Evolutionary conservation across 2,888 invertebrate species (phyloP).

Genomic region (Barypeithes pellucidus): DNA sequence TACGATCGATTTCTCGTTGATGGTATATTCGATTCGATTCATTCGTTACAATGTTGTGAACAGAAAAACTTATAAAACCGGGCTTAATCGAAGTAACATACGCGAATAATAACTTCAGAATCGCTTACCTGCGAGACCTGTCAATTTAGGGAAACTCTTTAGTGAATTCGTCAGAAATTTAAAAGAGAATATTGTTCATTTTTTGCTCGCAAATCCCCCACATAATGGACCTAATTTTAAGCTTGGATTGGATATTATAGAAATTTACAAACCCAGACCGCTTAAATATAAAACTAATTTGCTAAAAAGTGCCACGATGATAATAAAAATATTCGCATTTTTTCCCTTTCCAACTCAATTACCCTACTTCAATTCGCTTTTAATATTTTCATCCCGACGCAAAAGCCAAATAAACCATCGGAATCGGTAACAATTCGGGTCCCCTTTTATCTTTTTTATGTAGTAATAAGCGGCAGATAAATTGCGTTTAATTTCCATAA

Average conservation of each 20-base stretch:
- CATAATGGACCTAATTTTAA: too few species aligned
- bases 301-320: slow-evolving; percentile 2
- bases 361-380: slow-evolving; percentile 36
- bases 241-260: too few species aligned
- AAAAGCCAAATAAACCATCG: slow-evolving; percentile 51
- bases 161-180: too few species aligned
- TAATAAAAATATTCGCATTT: slow-evolving; percentile 20
- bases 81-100: too few species aligned
- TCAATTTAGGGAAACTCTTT: too few species aligned
- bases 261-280: too few species aligned
- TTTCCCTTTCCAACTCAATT: slow-evolving; percentile 22
- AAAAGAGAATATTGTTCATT: too few species aligned
- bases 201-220: too few species aligned
- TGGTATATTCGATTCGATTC: neutral
- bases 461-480: slow-evolving; percentile 63
- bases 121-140: too few species aligned
- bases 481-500: slow-evolving; percentile 65
- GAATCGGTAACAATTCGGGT: slow-evolving; percentile 53
- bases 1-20: slow-evolving; percentile 15
- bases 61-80: too few species aligned
- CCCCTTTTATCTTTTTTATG: slow-evolving; percentile 52
- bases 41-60: too few species aligned
- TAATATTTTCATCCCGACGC: slow-evolving; percentile 50
- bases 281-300: slow-evolving; percentile 20
- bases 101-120: too few species aligned